Evolutionary conservation across 2,888 invertebrate genomes (phyloP), one percentile per base, ranked within the genome.

Genomic region (Drosophila mimica): DNA sequence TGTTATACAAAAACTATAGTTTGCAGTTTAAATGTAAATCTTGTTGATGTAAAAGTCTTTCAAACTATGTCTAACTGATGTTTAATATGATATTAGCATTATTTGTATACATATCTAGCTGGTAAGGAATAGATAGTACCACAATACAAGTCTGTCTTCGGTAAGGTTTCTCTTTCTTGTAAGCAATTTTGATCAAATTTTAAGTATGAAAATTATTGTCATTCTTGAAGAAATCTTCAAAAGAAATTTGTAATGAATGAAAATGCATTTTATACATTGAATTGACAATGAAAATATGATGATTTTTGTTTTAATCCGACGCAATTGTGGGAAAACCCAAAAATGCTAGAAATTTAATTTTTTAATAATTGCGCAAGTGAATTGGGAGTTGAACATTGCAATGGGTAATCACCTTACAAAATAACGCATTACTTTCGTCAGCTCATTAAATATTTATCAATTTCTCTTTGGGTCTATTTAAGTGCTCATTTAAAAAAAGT

Each of bases 21-120:
- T 25, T 38, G 53, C 61, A 31, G 4, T 53, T 38, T 43, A 71
- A 65, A 60, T 76, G 20, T n/a, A 51, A 61, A 64, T 57, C 48
- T 11, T 28, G 5, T 67, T 34, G 31, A 56, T 66, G 30, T 20
- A n/a, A 58, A 71, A 56, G 48, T 58, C 30, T 64, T 57, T 28
- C 28, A 11, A 49, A 49, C 17, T 17, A 3, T 49, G 17, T 9
- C 15, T 0, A 17, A 15, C 11, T 17, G 0, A 49, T 30, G 6
- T 43, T 43, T 43, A 1, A 20, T 6, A 1, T 46, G 8, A 25
- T 15, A 25, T 46, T 2, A 8, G 15, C 13, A 15, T 25, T 46
- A 7, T 0, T 7, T 25, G 1, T 46, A 0, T 15, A 13, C 0
- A 20, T 20, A 46, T 46, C 7, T 46, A 46, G 46, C 4, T 46